phyloP scores from a whole-genome alignment of 2,888 invertebrate genomes.

The Unio pictorum region DNA sequence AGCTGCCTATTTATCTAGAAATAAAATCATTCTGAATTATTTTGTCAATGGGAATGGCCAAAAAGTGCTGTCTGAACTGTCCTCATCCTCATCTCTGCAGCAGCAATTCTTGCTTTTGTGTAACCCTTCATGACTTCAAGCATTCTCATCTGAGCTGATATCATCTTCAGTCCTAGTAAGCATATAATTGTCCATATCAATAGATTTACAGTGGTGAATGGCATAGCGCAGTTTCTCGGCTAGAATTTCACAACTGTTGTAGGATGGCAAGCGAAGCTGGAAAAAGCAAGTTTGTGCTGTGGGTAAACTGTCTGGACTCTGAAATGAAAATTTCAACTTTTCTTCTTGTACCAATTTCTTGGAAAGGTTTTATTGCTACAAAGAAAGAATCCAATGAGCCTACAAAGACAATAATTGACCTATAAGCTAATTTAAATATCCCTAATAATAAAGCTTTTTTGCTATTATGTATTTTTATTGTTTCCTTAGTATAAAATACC shows the following conservation, averaged over 20 bases:
- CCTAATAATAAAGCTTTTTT: too few relatives aligned
- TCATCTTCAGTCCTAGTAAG: constrained; percentile 75
- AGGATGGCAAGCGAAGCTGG: constrained; percentile 78
- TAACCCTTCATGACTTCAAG: neutral
- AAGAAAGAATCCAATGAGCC: too few relatives aligned
- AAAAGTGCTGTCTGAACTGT: too few relatives aligned
- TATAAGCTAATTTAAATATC: too few relatives aligned
- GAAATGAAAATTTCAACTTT: constrained; percentile 4
- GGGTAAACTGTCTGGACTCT: constrained; percentile 75
- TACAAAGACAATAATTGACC: too few relatives aligned
- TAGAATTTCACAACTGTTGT: constrained; percentile 77
- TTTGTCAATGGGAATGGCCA: too few relatives aligned
- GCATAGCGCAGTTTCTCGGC: constrained; percentile 78
- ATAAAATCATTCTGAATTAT: too few relatives aligned
- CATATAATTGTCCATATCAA: constrained; percentile 82
- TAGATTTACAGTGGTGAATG: constrained; percentile 79
- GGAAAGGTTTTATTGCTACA: too few relatives aligned
- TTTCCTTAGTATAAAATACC: too few relatives aligned
- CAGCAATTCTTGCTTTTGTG: neutral
- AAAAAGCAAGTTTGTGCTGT: constrained; percentile 79
- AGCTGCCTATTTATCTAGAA: too few relatives aligned
- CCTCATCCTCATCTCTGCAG: neutral
- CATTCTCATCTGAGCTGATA: constrained; percentile 16
- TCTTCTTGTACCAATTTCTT: too few relatives aligned
- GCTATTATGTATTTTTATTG: too few relatives aligned